These are phyloP conservation scores for Toxotes jaculatrix DNA, from an alignment of 2,113 vertebrate species.

Conservation along the genomic window DNA sequence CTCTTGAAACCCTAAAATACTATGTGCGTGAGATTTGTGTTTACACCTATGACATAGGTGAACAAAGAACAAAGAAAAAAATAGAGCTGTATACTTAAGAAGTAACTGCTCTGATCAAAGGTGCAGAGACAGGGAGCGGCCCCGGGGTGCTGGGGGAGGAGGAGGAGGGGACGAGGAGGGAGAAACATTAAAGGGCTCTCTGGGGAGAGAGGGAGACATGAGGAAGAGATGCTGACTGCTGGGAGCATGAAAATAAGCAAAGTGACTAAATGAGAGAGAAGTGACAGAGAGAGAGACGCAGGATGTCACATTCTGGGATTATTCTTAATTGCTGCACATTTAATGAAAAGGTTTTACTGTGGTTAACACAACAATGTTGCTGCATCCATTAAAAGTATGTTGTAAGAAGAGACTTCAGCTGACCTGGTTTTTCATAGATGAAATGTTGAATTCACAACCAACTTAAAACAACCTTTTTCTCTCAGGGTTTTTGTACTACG, in stretches of 20 bases:
- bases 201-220: constrained; percentile 37
- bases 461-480: neutral
- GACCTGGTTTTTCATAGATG: neutral
- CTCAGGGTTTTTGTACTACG: neutral
- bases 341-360: neutral
- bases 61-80: constrained; percentile 11
- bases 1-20: constrained; percentile 16
- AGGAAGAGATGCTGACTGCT: constrained; percentile 53
- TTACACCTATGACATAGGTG: constrained; percentile 56
- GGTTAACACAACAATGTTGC: constrained; percentile 1
- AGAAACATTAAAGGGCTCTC: constrained; percentile 61
- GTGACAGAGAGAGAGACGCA: constrained; percentile 20
- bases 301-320: neutral
- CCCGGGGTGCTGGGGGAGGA: constrained; percentile 10
- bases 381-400: neutral
- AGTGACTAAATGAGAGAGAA: constrained; percentile 29
- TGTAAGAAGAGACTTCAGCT: neutral
- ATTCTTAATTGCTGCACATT: neutral
- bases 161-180: constrained; percentile 23
- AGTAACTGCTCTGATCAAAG: constrained; percentile 68
- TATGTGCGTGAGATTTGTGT: constrained; percentile 28
- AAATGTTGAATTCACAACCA: neutral
- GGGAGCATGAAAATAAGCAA: constrained; percentile 48
- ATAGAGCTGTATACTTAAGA: constrained; percentile 16
- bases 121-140: constrained; percentile 23